Percentiles rank a stretch among this genome's conserved stretches.
Evolutionary conservation across 2,797 vertebrate species (phyloP).

Genomic region (Parauchenoglanis punctatus): DNA sequence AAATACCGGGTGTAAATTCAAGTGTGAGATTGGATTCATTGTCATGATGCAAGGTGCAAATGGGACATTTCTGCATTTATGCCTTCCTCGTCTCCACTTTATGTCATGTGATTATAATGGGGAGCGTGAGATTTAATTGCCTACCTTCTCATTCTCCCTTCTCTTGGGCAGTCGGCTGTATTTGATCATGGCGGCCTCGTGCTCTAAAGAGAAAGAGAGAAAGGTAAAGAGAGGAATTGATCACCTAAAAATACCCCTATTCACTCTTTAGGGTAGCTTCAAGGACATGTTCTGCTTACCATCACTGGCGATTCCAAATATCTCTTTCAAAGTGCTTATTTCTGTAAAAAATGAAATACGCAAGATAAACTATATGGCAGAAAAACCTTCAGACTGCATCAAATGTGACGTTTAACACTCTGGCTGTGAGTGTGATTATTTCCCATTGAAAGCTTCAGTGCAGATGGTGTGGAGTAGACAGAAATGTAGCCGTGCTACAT

Average conservation of each 20-base stretch:
- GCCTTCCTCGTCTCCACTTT: not conserved
- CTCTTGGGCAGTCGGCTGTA: conserved; percentile 96
- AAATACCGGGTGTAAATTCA: not conserved
- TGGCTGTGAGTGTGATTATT: not conserved
- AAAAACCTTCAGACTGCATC: not conserved
- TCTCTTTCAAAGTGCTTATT: conserved; percentile 96
- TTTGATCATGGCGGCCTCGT: conserved; percentile 95
- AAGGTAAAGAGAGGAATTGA: not conserved
- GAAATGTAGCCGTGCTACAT: not conserved
- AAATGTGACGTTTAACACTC: not conserved
- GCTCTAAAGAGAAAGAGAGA: conserved; percentile 76
- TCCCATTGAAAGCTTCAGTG: not conserved
- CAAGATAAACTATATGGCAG: too few relatives aligned
- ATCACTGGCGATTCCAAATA: conserved; percentile 90
- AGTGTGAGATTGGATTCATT: not conserved
- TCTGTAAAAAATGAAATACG: conserved; percentile 77
- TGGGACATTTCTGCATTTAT: not conserved
- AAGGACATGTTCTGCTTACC: conserved; percentile 73
- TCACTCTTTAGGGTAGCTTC: not conserved
- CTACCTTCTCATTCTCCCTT: conserved; percentile 94
- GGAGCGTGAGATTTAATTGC: not conserved
- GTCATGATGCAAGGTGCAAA: not conserved
- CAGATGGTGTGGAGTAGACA: not conserved
- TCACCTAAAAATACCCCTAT: not conserved
- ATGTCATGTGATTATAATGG: not conserved